A percentile compares a stretch with the other conserved stretches of the same genome.
These are phyloP conservation scores for Nematostella vectensis DNA, from an alignment of 92 coral and sea anemone species.

Conservation along the genomic window DNA sequence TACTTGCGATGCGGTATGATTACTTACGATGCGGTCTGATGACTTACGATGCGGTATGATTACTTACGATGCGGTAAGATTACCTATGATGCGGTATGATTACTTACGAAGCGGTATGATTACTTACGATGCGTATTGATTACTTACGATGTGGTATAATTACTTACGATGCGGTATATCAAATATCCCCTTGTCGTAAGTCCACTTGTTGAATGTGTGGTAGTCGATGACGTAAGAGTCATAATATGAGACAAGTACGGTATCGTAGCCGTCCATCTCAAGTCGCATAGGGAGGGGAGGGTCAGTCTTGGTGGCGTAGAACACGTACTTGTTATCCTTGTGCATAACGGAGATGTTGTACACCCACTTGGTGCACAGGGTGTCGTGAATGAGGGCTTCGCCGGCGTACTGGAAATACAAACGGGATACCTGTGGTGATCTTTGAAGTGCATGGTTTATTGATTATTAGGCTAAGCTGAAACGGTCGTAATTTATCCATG, in stretches of 20 bases:
- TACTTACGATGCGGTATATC: slow-evolving; percentile 75
- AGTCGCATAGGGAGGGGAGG: slow-evolving; percentile 82
- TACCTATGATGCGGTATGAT: too few species aligned
- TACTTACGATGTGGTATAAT: too few species aligned
- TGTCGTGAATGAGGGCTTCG: slow-evolving; percentile 54
- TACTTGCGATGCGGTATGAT: too few species aligned
- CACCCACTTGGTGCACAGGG: slow-evolving; percentile 70
- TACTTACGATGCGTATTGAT: too few species aligned
- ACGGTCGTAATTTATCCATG: too few species aligned
- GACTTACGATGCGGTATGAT: too few species aligned
- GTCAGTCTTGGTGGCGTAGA: slow-evolving; percentile 66
- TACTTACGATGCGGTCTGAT: too few species aligned
- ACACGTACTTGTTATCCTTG: slow-evolving; percentile 70
- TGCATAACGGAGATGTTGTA: slow-evolving; percentile 54
- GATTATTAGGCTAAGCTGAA: too few species aligned
- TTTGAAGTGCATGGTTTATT: not conserved
- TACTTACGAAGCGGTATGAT: too few species aligned
- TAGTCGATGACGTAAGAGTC: slow-evolving; percentile 83
- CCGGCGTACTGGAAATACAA: slow-evolving; percentile 54
- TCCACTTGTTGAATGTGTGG: slow-evolving; percentile 61
- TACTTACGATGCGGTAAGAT: too few species aligned
- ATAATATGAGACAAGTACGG: slow-evolving; percentile 84
- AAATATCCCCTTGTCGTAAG: slow-evolving; percentile 47
- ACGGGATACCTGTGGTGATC: not conserved
- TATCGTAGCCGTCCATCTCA: slow-evolving; percentile 93